These are phyloP conservation scores for Pteronura brasiliensis DNA, from an alignment of 2,113 vertebrate species.

Conservation along the genomic window DNA sequence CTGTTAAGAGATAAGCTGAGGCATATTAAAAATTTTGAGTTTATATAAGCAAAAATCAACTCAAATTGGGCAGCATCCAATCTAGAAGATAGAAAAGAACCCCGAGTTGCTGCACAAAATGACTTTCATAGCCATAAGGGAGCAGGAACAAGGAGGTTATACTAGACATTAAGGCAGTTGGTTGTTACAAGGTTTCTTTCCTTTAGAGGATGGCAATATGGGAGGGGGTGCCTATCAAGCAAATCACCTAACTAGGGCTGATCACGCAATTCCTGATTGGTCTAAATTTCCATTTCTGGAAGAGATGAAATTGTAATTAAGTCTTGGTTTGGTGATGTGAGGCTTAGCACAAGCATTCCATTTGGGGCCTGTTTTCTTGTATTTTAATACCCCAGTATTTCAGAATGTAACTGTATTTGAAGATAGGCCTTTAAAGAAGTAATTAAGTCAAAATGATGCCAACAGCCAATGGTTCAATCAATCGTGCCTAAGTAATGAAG, in stretches of 20 bases:
- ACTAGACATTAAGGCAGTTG: neutral
- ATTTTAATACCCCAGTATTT: neutral
- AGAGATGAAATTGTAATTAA: neutral
- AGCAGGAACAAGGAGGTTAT: neutral
- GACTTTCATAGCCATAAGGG: neutral
- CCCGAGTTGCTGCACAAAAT: neutral
- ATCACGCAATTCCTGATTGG: neutral
- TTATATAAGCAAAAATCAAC: neutral
- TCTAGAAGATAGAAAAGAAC: neutral
- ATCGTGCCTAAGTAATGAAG: neutral
- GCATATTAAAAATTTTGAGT: neutral
- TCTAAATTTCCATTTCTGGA: neutral
- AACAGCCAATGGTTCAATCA: neutral
- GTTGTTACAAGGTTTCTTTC: neutral
- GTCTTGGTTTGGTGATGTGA: neutral
- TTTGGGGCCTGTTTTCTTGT: neutral
- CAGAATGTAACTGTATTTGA: neutral
- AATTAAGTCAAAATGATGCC: neutral
- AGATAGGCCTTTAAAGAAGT: neutral
- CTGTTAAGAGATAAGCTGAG: neutral
- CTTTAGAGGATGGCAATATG: neutral
- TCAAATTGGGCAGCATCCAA: neutral
- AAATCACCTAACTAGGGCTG: neutral
- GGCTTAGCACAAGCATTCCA: neutral
- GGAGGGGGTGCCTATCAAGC: too few relatives aligned